Conservation (phyloP, 2,113 vertebrate species). For the Lophura nycthemera region DNA sequence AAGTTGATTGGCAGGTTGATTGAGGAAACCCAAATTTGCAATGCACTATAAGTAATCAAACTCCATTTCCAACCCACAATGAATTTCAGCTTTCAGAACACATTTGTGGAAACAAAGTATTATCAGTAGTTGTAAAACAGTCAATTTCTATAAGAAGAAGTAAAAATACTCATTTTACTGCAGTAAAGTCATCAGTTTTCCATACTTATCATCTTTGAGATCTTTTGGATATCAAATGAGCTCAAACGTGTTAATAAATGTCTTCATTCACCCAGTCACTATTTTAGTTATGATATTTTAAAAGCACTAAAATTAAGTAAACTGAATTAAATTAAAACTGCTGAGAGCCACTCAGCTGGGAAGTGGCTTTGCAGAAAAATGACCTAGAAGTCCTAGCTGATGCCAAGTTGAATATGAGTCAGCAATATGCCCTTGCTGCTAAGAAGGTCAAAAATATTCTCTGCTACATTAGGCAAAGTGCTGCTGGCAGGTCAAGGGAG, state of each 20-base stretch:
- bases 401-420: background rate
- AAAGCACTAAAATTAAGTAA: background rate
- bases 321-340: background rate
- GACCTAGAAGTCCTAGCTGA: background rate
- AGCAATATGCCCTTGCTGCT: background rate
- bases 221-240: background rate
- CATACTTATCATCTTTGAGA: background rate
- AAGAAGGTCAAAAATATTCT: background rate
- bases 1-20: background rate
- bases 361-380: background rate
- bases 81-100: background rate
- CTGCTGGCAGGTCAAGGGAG: background rate
- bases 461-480: background rate
- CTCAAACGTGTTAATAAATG: background rate
- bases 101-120: background rate
- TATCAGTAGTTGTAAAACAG: background rate
- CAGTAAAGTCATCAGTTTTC: background rate
- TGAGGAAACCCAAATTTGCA: conserved; percentile 1
- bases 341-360: background rate
- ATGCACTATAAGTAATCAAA: background rate
- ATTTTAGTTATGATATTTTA: background rate
- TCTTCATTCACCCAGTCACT: background rate
- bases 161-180: background rate
- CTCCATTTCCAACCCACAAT: background rate
- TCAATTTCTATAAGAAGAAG: background rate